Conservation (phyloP, 2,888 invertebrate genomes). For the Cactoblastis cactorum region DNA sequence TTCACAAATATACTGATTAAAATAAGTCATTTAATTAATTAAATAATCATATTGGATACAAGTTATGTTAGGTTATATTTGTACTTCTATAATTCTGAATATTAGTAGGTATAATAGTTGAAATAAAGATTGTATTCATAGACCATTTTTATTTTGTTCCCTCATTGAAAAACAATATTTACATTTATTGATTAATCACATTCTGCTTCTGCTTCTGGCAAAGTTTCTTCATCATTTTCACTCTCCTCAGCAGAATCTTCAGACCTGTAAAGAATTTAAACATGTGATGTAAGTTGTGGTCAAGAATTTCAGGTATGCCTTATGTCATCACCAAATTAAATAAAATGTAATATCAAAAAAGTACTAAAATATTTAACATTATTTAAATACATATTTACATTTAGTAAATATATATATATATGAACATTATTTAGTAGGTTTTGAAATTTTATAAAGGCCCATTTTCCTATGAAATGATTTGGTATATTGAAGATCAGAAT, state of each 20-base stretch:
- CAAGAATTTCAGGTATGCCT: no score
- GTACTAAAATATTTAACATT: no score
- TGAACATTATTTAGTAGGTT: no score
- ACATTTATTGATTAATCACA: neutral
- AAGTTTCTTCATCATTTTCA: neutral
- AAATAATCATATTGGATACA: neutral
- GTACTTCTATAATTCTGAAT: neutral
- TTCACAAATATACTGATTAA: constrained; percentile 8
- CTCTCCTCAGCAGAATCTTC: neutral
- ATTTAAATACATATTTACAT: no score
- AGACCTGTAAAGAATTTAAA: neutral
- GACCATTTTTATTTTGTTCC: neutral
- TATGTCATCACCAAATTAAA: no score
- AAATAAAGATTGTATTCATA: constrained; percentile 8
- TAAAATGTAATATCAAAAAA: no score
- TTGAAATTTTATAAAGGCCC: no score
- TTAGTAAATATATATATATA: no score
- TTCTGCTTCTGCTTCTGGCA: neutral
- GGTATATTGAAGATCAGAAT: no score
- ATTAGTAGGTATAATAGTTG: neutral
- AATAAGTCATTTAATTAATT: neutral
- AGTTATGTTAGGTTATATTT: neutral
- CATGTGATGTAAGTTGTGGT: neutral
- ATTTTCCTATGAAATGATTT: no score
- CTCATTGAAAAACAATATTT: neutral